Conservation (phyloP, 2,888 invertebrate species). For the Julus scandinavius region DNA sequence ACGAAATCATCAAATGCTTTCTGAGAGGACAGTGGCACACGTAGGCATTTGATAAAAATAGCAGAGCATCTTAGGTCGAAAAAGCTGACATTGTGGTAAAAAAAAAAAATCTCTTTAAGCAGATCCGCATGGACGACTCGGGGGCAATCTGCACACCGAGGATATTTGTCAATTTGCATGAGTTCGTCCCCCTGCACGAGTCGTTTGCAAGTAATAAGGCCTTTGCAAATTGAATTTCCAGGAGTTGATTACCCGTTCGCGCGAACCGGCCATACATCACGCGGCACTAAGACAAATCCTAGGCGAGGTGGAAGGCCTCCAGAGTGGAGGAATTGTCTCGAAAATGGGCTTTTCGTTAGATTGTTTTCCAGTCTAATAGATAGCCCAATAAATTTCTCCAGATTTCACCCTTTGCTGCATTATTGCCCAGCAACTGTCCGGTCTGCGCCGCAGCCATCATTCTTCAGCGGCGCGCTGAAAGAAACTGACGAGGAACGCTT, state of each 20-base stretch:
- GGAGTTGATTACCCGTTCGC: conserved; percentile 26
- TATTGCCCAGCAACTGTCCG: conserved; percentile 31
- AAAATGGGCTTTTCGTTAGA: conserved; percentile 42
- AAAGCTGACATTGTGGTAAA: too few relatives aligned
- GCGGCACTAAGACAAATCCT: not conserved
- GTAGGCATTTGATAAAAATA: conserved; percentile 17
- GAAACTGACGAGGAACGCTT: conserved; percentile 4
- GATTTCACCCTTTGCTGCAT: conserved; percentile 32
- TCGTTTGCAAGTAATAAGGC: conserved; percentile 42
- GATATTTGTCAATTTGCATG: conserved; percentile 34
- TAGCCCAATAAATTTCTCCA: conserved; percentile 42
- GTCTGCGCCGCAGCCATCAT: conserved; percentile 7
- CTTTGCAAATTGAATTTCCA: conserved; percentile 38
- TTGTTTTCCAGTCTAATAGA: conserved; percentile 42
- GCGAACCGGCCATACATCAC: conserved; percentile 36
- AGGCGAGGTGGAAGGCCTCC: conserved; percentile 22
- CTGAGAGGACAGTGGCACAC: not conserved
- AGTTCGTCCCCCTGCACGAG: not conserved
- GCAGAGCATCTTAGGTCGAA: not conserved
- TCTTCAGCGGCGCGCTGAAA: conserved; percentile 32
- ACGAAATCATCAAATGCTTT: not conserved
- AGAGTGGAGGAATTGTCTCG: conserved; percentile 31
- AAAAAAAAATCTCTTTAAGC: not conserved
- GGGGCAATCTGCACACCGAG: not conserved
- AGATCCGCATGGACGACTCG: conserved; percentile 35